Evolutionary conservation across 2,888 invertebrate species (phyloP).

Genomic region (Mythimna pallens): DNA sequence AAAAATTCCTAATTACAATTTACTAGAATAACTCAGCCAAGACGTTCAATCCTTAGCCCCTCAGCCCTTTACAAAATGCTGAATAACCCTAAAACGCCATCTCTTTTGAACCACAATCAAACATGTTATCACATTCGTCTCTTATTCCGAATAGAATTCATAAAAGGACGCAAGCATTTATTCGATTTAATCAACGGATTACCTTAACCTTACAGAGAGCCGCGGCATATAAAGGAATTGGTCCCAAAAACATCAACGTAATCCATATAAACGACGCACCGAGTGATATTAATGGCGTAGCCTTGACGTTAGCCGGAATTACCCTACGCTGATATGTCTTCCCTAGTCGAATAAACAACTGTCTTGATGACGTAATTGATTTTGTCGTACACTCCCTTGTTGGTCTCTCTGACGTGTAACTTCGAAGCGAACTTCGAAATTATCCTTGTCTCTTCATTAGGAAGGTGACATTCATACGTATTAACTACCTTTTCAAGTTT

Average conservation of each 20-base stretch:
- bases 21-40: neutral
- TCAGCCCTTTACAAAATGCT: neutral
- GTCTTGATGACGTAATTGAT: conserved; percentile 52
- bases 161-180: conserved; percentile 43
- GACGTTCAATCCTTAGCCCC: neutral
- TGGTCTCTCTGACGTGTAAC: conserved; percentile 5
- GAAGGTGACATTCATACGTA: neutral
- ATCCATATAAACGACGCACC: conserved; percentile 77
- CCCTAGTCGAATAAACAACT: conserved; percentile 54
- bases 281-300: conserved; percentile 78
- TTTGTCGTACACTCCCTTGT: conserved; percentile 29
- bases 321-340: conserved; percentile 57
- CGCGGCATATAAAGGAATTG: conserved; percentile 71
- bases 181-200: conserved; percentile 69
- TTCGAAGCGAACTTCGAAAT: conserved; percentile 8
- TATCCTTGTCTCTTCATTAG: conserved; percentile 1
- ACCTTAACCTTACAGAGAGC: conserved; percentile 64
- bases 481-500: neutral
- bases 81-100: conserved; percentile 11
- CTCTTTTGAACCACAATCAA: conserved; percentile 38
- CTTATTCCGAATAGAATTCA: conserved; percentile 44
- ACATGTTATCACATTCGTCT: conserved; percentile 40
- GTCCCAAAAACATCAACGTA: conserved; percentile 74
- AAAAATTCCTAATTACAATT: neutral
- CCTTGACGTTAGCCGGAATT: conserved; percentile 60